Percentiles rank a stretch among this genome's conserved stretches.
Conservation (phyloP, 2,113 vertebrate genomes). For the Macaca fascicularis region T2T-MFA8v1.1 NC_088380.1:175188001-175188500, state of each 20-base stretch:
- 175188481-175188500: background rate
- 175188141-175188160: background rate
- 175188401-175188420: background rate
- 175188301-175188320: background rate
- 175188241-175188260: background rate
- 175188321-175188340: background rate
- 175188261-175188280: accelerated
- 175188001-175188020: accelerated
- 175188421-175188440: background rate
- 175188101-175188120: background rate
- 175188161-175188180: background rate
- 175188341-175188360: background rate
- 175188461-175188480: background rate
- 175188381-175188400: background rate
- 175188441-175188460: background rate
- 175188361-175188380: background rate
- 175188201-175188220: background rate
- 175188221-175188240: background rate
- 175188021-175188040: background rate
- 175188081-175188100: accelerated
- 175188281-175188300: background rate
- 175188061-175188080: background rate
- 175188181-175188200: background rate
- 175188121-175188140: background rate
- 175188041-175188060: background rate